Evolutionary conservation across 1,140 invertebrate species (phyloP).

Genomic region (Oncopeltus fasciatus): DNA sequence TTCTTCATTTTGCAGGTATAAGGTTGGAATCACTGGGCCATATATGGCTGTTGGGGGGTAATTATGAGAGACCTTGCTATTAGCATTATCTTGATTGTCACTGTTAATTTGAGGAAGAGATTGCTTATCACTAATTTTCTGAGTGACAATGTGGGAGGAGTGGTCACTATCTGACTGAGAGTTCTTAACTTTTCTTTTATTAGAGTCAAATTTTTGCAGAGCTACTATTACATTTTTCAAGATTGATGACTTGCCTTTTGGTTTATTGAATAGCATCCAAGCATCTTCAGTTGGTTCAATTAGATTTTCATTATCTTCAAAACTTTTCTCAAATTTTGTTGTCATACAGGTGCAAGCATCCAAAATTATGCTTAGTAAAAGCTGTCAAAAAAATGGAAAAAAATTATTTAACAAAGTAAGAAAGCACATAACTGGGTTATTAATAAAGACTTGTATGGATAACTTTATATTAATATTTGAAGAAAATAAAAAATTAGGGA

Average conservation of each 20-base stretch:
- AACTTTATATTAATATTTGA: background rate
- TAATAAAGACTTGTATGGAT: background rate
- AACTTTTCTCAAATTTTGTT: background rate
- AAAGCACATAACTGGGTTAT: background rate
- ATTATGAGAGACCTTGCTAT: background rate
- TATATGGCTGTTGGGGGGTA: background rate
- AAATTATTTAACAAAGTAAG: background rate
- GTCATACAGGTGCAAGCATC: background rate
- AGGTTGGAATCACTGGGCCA: background rate
- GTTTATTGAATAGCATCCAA: background rate
- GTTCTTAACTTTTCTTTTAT: background rate
- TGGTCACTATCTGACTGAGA: background rate
- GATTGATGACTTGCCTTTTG: conserved; percentile 2
- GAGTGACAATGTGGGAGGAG: background rate
- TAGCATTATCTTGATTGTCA: background rate
- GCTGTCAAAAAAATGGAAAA: background rate
- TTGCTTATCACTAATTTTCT: background rate
- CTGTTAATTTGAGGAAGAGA: background rate
- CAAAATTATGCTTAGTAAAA: background rate
- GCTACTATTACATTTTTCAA: background rate
- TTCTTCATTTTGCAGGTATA: background rate
- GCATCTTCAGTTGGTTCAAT: conserved; percentile 4
- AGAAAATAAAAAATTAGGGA: background rate
- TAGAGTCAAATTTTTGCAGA: background rate
- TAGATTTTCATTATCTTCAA: conserved; percentile 7